A percentile compares a stretch with the other conserved stretches of the same genome.
phyloP scores from a whole-genome alignment of 2,113 vertebrate species.

The Sapajus apella region DNA sequence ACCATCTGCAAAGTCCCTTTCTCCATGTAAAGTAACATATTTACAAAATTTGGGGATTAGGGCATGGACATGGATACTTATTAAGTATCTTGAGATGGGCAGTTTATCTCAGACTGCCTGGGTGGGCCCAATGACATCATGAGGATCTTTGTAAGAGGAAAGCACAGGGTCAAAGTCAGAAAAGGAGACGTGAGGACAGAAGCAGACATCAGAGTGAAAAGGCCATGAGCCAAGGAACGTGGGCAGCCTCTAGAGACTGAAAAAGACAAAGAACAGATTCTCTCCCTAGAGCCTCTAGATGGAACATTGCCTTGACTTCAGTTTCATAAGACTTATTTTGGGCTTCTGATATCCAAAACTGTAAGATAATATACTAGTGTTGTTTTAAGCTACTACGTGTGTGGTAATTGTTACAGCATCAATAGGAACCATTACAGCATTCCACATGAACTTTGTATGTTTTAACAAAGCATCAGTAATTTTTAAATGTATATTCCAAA shows the following conservation, averaged over 20 bases:
- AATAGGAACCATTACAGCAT: neutral
- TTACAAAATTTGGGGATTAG: neutral
- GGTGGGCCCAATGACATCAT: neutral
- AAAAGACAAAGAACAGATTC: neutral
- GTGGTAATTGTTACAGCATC: neutral
- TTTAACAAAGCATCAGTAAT: neutral
- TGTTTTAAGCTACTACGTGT: neutral
- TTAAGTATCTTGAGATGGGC: neutral
- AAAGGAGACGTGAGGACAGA: neutral
- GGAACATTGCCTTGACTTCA: neutral
- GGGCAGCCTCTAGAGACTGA: neutral
- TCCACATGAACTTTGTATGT: neutral
- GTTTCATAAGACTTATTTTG: neutral
- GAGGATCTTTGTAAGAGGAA: neutral
- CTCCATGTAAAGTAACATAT: neutral
- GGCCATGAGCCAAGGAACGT: neutral
- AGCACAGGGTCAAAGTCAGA: neutral
- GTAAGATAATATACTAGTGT: neutral
- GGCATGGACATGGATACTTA: neutral
- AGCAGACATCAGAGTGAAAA: neutral
- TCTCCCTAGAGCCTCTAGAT: neutral
- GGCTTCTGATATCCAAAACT: neutral
- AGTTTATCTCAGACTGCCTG: neutral
- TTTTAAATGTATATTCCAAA: neutral
- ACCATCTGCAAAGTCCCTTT: neutral